Conservation (phyloP, 2,888 invertebrate species). For the Yponomeuta cagnagella region DNA sequence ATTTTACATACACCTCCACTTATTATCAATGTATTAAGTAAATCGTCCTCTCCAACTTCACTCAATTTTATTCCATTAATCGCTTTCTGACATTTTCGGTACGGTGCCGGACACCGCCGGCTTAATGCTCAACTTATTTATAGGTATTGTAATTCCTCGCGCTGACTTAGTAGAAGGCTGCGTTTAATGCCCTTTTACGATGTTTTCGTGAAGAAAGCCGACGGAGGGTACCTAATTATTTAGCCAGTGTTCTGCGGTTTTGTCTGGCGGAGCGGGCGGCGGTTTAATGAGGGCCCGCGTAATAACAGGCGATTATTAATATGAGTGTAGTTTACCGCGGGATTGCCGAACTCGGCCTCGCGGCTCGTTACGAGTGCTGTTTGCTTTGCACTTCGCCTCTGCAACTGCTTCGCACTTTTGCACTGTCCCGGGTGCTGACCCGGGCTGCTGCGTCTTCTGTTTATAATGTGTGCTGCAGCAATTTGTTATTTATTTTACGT, state of each 20-base stretch:
- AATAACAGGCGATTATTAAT: constrained; percentile 70
- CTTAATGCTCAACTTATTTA: constrained; percentile 61
- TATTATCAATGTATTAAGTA: constrained; percentile 71
- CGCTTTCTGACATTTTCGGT: constrained; percentile 63
- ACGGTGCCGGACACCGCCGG: constrained; percentile 47
- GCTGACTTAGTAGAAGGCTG: constrained; percentile 57
- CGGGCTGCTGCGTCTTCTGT: not conserved
- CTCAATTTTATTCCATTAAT: constrained; percentile 69
- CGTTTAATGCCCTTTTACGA: constrained; percentile 57
- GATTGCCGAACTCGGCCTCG: constrained; percentile 39
- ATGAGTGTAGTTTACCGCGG: constrained; percentile 57
- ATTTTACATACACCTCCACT: constrained; percentile 65
- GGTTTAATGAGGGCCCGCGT: constrained; percentile 63
- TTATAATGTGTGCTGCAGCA: not conserved
- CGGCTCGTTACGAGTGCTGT: constrained; percentile 32
- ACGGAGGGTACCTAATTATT: constrained; percentile 59
- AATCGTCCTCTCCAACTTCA: constrained; percentile 58
- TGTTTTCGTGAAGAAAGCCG: constrained; percentile 69
- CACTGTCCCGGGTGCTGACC: constrained; percentile 1
- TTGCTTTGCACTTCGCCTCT: constrained; percentile 32
- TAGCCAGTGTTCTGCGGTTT: constrained; percentile 70
- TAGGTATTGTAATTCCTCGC: constrained; percentile 49
- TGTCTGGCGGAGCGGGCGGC: constrained; percentile 50
- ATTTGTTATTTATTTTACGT: not conserved
- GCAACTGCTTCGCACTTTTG: constrained; percentile 17